A percentile compares a stretch with the other conserved stretches of the same genome.
phyloP scores from a whole-genome alignment of 1,140 invertebrate species.

The Meteorus sp. region DNA sequence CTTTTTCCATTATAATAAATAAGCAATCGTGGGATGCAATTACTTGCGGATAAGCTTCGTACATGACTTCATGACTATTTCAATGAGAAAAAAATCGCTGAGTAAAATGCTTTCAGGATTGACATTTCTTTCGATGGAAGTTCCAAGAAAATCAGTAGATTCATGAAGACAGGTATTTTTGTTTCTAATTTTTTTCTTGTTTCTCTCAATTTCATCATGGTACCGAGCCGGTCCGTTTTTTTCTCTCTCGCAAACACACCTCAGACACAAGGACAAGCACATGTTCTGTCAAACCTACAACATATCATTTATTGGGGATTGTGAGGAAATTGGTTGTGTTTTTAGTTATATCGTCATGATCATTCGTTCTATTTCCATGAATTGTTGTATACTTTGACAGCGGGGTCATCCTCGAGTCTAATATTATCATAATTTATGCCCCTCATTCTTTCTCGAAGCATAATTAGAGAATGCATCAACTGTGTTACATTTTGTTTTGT shows the following conservation, averaged over 20 bases:
- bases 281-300: neutral
- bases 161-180: too few relatives aligned
- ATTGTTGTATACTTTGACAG: constrained; percentile 17
- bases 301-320: neutral
- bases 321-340: neutral
- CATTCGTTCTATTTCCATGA: too few relatives aligned
- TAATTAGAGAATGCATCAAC: too few relatives aligned
- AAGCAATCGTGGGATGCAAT: constrained; percentile 56
- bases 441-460: too few relatives aligned
- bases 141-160: too few relatives aligned
- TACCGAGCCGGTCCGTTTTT: constrained; percentile 57
- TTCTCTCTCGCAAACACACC: constrained; percentile 46
- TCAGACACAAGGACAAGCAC: constrained; percentile 59
- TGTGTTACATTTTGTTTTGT: too few relatives aligned
- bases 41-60: constrained; percentile 51
- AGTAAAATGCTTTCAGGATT: neutral
- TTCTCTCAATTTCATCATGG: constrained; percentile 39
- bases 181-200: too few relatives aligned
- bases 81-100: neutral
- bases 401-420: constrained; percentile 58
- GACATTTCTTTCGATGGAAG: neutral
- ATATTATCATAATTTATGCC: constrained; percentile 42
- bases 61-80: constrained; percentile 42
- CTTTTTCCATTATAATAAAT: constrained; percentile 55
- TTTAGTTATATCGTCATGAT: too few relatives aligned